A percentile compares a stretch with the other conserved stretches of the same genome.
Evolutionary conservation across 2,113 vertebrate genomes (phyloP).

Genomic region (Syrmaticus mikado): DNA sequence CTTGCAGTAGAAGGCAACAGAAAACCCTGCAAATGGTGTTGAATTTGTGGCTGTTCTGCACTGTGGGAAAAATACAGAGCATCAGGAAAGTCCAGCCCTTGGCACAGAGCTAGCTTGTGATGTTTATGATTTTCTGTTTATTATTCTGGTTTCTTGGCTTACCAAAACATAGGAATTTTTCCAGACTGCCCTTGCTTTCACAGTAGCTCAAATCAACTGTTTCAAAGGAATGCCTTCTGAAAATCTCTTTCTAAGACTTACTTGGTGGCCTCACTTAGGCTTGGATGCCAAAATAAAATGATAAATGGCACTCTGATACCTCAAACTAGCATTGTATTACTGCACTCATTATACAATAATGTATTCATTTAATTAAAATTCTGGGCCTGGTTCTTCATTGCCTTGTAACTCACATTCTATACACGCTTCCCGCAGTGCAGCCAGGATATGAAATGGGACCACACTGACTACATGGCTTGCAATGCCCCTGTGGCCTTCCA

Average conservation of each 20-base stretch:
- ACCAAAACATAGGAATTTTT: background rate
- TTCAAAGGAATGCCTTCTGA: background rate
- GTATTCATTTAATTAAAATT: background rate
- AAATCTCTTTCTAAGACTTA: background rate
- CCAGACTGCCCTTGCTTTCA: background rate
- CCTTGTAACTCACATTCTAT: background rate
- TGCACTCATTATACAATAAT: background rate
- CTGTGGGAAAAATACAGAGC: background rate
- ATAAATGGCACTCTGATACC: background rate
- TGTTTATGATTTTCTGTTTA: conserved; percentile 1
- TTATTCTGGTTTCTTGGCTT: background rate
- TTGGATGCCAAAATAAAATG: background rate
- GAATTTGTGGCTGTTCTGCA: background rate
- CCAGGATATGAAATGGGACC: background rate
- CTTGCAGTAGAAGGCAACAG: background rate
- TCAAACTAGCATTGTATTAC: background rate
- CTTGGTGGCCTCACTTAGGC: background rate
- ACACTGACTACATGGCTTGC: fast-evolving
- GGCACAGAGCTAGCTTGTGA: background rate
- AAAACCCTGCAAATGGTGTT: background rate
- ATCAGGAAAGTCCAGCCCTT: background rate
- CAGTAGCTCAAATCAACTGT: background rate
- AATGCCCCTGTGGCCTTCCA: background rate
- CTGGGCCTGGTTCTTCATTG: background rate
- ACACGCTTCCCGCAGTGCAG: fast-evolving